A percentile compares a stretch with the other conserved stretches of the same genome.
Conservation (phyloP, 2,113 vertebrate genomes). For the Poecilia latipinna region DNA sequence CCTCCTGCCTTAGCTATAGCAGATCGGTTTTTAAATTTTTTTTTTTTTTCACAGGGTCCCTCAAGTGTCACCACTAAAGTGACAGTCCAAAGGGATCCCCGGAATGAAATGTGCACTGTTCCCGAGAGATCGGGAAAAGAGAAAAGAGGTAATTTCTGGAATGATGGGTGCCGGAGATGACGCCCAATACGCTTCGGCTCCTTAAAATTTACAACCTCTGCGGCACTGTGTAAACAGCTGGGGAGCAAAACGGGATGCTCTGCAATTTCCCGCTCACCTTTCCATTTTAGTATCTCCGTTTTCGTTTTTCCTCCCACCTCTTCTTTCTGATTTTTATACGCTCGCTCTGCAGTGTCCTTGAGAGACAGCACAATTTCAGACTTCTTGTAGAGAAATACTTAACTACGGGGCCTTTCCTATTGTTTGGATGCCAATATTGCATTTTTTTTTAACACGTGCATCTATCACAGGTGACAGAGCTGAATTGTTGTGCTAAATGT, state of each 20-base stretch:
- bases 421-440: constrained; percentile 73
- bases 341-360: constrained; percentile 71
- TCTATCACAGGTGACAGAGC: constrained; percentile 70
- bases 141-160: constrained; percentile 73
- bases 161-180: constrained; percentile 70
- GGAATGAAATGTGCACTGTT: constrained; percentile 59
- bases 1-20: constrained; percentile 63
- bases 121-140: constrained; percentile 60
- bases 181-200: constrained; percentile 74
- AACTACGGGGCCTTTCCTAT: constrained; percentile 62
- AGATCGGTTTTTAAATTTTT: constrained; percentile 28
- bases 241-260: constrained; percentile 60
- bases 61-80: constrained; percentile 59
- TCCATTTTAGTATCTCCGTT: constrained; percentile 10
- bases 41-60: constrained; percentile 32
- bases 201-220: constrained; percentile 78
- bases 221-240: constrained; percentile 70
- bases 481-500: constrained; percentile 54
- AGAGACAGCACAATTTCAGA: constrained; percentile 72
- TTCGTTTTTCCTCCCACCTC: not conserved
- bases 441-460: constrained; percentile 57
- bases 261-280: constrained; percentile 61
- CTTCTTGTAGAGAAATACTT: constrained; percentile 78
- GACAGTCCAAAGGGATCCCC: constrained; percentile 54
- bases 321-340: constrained; percentile 35